These are phyloP conservation scores for Tetraodon nigroviridis DNA, from an alignment of 2,113 vertebrate species.

Conservation along the genomic window DNA sequence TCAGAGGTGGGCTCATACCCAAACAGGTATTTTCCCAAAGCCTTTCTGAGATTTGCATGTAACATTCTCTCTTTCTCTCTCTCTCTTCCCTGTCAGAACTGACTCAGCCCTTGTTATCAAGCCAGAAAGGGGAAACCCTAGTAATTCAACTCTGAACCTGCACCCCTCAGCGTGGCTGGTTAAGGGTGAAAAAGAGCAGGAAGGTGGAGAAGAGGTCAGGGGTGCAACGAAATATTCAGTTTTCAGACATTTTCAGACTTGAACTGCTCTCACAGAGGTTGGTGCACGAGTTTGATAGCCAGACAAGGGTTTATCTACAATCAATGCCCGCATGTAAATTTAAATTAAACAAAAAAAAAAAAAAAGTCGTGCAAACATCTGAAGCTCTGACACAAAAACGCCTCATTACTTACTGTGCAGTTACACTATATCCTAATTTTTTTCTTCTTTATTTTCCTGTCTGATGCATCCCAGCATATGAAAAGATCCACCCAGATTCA, in stretches of 20 bases:
- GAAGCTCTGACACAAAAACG: too few species aligned
- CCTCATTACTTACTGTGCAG: too few species aligned
- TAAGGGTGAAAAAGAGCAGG: constrained; percentile 46
- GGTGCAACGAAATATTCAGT: constrained; percentile 42
- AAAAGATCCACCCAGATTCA: too few species aligned
- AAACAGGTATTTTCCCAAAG: constrained; percentile 31
- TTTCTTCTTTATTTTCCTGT: too few species aligned
- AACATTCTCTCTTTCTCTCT: constrained; percentile 16
- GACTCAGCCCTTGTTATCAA: constrained; percentile 50
- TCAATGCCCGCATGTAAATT: background rate
- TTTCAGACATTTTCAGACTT: constrained; percentile 39
- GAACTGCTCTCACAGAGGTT: background rate
- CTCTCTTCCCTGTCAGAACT: constrained; percentile 45
- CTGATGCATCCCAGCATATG: too few species aligned
- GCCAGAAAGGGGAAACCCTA: constrained; percentile 61
- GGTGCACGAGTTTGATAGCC: constrained; percentile 19
- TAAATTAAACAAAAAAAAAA: background rate
- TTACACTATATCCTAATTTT: too few species aligned
- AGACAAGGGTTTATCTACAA: background rate
- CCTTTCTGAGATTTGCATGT: constrained; percentile 3
- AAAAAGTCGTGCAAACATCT: background rate
- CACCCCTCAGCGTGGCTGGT: constrained; percentile 37
- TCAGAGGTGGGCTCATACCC: constrained; percentile 21
- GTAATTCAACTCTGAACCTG: constrained; percentile 46
- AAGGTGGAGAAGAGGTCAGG: constrained; percentile 42